These are phyloP conservation scores for Spilarctia lutea DNA, from an alignment of 2,888 invertebrate species.

Conservation along the genomic window DNA sequence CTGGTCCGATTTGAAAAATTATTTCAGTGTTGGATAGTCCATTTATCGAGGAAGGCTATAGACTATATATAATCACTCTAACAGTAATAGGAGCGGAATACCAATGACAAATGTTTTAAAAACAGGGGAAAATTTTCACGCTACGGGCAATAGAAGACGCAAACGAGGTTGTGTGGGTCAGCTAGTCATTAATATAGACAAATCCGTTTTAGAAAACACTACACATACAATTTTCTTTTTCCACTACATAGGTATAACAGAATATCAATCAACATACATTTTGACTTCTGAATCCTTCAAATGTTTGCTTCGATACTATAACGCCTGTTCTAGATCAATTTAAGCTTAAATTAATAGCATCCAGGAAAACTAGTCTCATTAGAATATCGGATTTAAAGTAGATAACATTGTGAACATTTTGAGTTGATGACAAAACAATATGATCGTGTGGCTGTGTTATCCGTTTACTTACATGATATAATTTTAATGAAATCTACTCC, in stretches of 20 bases:
- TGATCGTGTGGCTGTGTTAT: background rate
- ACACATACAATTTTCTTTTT: background rate
- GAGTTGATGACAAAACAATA: conserved; percentile 6
- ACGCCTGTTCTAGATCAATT: background rate
- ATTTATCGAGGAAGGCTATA: no score
- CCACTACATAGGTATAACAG: background rate
- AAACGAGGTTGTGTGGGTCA: no score
- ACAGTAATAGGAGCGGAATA: no score
- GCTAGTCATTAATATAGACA: background rate
- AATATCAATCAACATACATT: background rate
- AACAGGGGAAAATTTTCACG: no score
- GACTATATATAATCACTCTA: no score
- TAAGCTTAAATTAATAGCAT: background rate
- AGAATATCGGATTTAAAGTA: background rate
- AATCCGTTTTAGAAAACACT: background rate
- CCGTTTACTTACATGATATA: background rate
- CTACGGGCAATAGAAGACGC: no score
- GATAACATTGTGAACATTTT: background rate
- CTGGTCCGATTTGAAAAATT: no score
- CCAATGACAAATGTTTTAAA: no score
- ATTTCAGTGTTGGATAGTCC: no score
- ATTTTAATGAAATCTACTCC: background rate
- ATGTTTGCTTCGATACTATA: background rate
- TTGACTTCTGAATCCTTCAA: background rate
- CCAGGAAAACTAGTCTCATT: no score